These are phyloP conservation scores for Monoplex corrugatus DNA, from an alignment of 2,888 invertebrate genomes.

Conservation along the genomic window DNA sequence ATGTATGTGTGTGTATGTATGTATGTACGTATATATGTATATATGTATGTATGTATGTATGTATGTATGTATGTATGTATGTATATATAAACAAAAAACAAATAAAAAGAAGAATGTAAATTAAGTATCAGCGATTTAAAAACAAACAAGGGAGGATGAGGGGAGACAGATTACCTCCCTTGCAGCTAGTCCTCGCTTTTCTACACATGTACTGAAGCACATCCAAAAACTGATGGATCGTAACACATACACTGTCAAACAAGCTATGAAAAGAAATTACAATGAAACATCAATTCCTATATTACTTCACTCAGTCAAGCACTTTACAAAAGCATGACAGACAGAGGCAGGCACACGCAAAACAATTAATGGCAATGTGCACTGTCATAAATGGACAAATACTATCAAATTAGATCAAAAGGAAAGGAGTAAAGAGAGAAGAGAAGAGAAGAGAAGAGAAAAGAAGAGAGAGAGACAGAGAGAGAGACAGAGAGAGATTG, in stretches of 20 bases:
- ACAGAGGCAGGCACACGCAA: too few species aligned
- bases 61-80: conserved; percentile 35
- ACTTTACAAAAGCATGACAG: too few species aligned
- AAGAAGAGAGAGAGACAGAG: too few species aligned
- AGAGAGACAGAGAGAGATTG: background rate
- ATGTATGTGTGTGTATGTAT: conserved; percentile 33
- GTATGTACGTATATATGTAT: conserved; percentile 32
- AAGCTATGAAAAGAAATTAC: too few species aligned
- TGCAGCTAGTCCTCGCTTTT: background rate
- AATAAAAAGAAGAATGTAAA: background rate
- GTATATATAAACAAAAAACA: background rate
- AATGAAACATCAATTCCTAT: too few species aligned
- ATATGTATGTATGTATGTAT: conserved; percentile 32
- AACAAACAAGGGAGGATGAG: too few species aligned
- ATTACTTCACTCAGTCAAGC: too few species aligned
- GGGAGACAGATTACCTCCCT: too few species aligned
- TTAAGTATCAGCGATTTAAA: background rate
- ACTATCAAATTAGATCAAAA: background rate
- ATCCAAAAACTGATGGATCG: too few species aligned
- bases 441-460: background rate
- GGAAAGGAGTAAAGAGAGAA: background rate
- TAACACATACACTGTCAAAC: too few species aligned
- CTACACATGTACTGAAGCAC: background rate
- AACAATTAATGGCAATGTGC: too few species aligned
- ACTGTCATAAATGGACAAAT: too few species aligned